Conservation (phyloP, 53 echinoderm and acorn worm species). For the Mesocentrotus franciscanus region DNA sequence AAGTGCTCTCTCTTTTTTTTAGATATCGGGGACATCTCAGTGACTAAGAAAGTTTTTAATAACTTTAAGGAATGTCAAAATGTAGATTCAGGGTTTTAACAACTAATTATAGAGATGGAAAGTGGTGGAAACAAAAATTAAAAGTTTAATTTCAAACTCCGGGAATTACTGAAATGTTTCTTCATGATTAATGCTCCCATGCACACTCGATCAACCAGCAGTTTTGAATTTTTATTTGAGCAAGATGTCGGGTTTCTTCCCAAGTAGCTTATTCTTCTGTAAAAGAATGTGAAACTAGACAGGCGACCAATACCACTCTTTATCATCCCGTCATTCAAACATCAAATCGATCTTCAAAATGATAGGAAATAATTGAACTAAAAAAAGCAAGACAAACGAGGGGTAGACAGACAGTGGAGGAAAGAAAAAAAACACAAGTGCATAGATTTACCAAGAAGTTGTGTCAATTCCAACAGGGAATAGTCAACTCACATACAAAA, state of each 20-base stretch:
- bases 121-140: background rate
- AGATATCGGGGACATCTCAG: conserved; percentile 31
- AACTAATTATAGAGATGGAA: conserved; percentile 27
- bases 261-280: background rate
- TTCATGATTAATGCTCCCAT: background rate
- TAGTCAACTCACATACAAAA: conserved; percentile 32
- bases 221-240: background rate
- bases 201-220: background rate
- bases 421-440: conserved; percentile 48
- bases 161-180: background rate
- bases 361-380: background rate
- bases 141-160: background rate
- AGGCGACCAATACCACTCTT: background rate
- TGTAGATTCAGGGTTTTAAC: conserved; percentile 58
- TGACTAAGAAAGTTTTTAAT: conserved; percentile 25
- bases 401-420: background rate
- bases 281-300: background rate
- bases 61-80: conserved; percentile 54
- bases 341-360: background rate
- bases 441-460: conserved; percentile 56
- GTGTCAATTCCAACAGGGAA: conserved; percentile 25
- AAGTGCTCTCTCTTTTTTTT: background rate
- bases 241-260: background rate
- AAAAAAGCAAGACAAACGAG: background rate
- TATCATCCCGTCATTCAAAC: background rate